Percentiles rank a stretch among this genome's conserved stretches.
These are phyloP conservation scores for Artemisiospiza belli DNA, from an alignment of 2,113 vertebrate species.

Conservation along the genomic window DNA sequence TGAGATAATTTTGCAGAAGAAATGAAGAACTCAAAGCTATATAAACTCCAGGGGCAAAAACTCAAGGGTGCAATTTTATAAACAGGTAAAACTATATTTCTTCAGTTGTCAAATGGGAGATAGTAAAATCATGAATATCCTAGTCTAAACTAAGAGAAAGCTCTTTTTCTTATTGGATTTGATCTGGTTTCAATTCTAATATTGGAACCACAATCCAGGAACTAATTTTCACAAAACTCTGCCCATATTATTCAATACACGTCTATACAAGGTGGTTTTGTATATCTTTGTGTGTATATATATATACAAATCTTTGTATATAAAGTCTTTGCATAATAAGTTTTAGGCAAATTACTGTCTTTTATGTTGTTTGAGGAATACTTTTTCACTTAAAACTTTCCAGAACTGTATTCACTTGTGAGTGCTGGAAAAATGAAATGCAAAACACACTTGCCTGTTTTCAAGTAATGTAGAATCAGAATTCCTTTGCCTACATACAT, in stretches of 20 bases:
- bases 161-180: background rate
- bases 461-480: background rate
- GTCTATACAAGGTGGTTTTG: background rate
- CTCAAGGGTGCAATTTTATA: background rate
- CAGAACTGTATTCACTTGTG: background rate
- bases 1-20: background rate
- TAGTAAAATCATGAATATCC: background rate
- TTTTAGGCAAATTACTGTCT: background rate
- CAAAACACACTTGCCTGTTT: background rate
- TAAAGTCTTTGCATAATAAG: background rate
- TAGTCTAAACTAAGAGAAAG: background rate
- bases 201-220: background rate
- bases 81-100: background rate
- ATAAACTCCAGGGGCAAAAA: background rate
- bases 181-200: background rate
- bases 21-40: background rate
- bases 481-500: background rate
- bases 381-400: background rate
- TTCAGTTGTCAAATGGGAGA: background rate
- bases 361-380: background rate
- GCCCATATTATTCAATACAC: background rate
- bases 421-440: background rate
- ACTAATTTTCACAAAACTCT: background rate
- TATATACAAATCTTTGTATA: background rate
- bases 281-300: background rate